Percentiles rank a stretch among this genome's conserved stretches.
Evolutionary conservation across 2,888 invertebrate genomes (phyloP).

Genomic region (Amblyteles armatorius): DNA sequence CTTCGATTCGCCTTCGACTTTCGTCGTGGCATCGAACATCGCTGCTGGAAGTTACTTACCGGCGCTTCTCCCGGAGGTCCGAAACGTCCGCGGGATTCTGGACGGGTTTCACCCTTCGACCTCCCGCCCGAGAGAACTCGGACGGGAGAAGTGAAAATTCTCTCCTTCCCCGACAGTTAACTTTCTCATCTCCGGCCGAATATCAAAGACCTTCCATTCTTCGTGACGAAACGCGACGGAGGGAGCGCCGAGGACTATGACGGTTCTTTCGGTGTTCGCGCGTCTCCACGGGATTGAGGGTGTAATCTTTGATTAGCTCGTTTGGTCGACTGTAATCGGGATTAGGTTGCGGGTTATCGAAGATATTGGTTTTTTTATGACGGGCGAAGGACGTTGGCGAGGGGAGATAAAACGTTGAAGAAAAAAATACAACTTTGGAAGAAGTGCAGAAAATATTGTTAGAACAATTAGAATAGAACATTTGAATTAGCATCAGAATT

Average conservation of each 20-base stretch:
- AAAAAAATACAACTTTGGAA: neutral
- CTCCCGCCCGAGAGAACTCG: constrained; percentile 32
- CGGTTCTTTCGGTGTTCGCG: constrained; percentile 33
- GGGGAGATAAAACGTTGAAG: neutral
- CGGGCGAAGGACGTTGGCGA: neutral
- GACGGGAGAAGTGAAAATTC: constrained; percentile 49
- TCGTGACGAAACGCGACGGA: constrained; percentile 34
- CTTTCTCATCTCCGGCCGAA: constrained; percentile 61
- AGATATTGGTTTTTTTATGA: neutral
- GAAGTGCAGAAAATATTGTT: neutral
- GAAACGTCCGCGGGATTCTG: constrained; percentile 35
- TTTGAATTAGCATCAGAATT: too few relatives aligned
- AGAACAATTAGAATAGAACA: too few relatives aligned
- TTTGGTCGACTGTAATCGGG: neutral
- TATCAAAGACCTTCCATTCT: constrained; percentile 54
- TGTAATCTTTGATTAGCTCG: neutral
- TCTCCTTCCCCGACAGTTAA: constrained; percentile 46
- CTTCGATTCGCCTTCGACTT: constrained; percentile 58
- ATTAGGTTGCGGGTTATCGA: neutral
- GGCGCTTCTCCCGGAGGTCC: constrained; percentile 54
- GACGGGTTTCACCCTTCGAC: constrained; percentile 12
- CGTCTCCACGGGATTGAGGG: neutral
- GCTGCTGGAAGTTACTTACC: constrained; percentile 36
- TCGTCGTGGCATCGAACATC: constrained; percentile 34
- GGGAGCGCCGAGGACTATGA: neutral